These are phyloP conservation scores for Loris lydekkerianus DNA, from an alignment of 2,797 vertebrate genomes.

Conservation along the genomic window DNA sequence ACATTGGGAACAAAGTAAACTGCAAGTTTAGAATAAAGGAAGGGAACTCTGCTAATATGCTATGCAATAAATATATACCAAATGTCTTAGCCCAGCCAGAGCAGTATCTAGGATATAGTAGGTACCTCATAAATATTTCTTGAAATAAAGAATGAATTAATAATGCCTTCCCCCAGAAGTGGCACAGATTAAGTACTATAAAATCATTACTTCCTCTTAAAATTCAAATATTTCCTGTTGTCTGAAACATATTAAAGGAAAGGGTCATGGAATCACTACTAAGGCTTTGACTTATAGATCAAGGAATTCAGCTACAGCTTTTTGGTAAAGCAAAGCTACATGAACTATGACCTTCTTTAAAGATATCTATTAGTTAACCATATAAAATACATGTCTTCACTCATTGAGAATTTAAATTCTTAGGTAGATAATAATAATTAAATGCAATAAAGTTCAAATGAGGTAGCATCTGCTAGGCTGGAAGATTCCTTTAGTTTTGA, in stretches of 20 bases:
- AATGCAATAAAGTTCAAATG: not conserved
- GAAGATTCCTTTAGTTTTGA: constrained; percentile 45
- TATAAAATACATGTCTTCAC: not conserved
- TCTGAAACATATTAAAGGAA: constrained; percentile 36
- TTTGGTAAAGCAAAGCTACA: not conserved
- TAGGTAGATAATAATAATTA: constrained; percentile 47
- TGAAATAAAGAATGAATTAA: constrained; percentile 16
- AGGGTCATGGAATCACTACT: not conserved
- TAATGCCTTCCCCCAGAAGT: not conserved
- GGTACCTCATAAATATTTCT: not conserved
- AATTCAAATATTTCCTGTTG: not conserved
- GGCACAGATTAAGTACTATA: not conserved
- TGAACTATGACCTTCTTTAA: not conserved
- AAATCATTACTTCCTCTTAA: not conserved
- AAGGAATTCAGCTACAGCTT: not conserved
- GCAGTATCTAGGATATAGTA: not conserved
- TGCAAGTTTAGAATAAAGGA: not conserved
- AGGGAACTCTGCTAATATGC: not conserved
- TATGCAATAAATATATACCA: not conserved
- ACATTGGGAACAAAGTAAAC: not conserved
- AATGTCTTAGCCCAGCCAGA: not conserved
- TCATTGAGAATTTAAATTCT: constrained; percentile 37
- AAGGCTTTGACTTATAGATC: not conserved
- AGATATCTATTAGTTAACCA: not conserved
- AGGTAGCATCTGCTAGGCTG: not conserved